phyloP scores from a whole-genome alignment of 2,113 vertebrate genomes.

The Chaetura pelagica region DNA sequence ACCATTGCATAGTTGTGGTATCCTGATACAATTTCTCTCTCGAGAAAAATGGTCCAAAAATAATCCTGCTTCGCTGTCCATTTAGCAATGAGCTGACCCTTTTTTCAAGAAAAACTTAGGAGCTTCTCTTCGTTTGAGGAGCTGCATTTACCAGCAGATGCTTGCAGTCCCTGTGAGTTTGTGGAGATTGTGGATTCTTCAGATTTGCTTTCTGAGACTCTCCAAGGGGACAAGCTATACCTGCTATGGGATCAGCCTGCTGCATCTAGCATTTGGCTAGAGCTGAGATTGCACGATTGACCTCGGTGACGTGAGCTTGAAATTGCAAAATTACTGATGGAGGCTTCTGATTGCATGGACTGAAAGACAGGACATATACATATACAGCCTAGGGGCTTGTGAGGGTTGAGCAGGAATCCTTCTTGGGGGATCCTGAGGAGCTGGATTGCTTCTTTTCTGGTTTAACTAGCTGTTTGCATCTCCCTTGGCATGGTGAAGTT shows the following conservation, averaged over 20 bases:
- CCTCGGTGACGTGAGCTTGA: not conserved
- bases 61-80: not conserved
- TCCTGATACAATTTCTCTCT: not conserved
- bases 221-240: not conserved
- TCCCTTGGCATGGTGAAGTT: not conserved
- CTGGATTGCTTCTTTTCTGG: not conserved
- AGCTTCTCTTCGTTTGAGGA: not conserved
- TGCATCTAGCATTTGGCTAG: not conserved
- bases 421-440: not conserved
- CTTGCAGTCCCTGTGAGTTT: not conserved
- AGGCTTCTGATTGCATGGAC: not conserved
- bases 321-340: not conserved
- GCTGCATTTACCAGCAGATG: not conserved
- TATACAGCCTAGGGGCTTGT: not conserved
- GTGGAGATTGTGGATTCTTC: not conserved
- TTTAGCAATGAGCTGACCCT: not conserved
- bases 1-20: not conserved
- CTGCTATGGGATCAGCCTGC: not conserved
- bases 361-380: not conserved
- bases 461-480: not conserved
- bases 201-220: not conserved
- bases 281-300: not conserved
- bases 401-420: not conserved
- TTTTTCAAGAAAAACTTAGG: not conserved
- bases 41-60: not conserved